These are phyloP conservation scores for Cyanoramphus novaezelandiae DNA, from an alignment of 2,113 vertebrate genomes.

Conservation along the genomic window DNA sequence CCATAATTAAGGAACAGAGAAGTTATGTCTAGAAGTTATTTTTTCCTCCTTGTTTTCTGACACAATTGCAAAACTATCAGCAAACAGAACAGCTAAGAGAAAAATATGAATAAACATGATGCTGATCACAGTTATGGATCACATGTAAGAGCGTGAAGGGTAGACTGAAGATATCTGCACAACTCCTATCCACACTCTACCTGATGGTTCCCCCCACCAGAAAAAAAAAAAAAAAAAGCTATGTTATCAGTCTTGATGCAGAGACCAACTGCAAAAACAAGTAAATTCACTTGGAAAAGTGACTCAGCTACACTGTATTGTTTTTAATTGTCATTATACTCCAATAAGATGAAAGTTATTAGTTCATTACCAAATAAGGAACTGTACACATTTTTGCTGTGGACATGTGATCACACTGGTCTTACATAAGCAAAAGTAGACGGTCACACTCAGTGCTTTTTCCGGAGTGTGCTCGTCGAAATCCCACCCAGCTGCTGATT, in stretches of 20 bases:
- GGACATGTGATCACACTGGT: slow-evolving; percentile 21
- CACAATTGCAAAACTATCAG: not conserved
- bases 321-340: not conserved
- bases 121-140: not conserved
- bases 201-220: not conserved
- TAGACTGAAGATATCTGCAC: not conserved
- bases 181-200: not conserved
- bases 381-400: slow-evolving; percentile 36
- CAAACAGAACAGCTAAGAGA: not conserved
- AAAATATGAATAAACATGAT: not conserved
- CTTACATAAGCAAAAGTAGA: slow-evolving; percentile 53
- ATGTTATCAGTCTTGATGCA: not conserved
- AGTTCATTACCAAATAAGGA: slow-evolving; percentile 46
- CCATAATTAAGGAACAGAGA: not conserved
- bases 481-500: slow-evolving; percentile 59
- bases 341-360: not conserved
- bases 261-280: not conserved
- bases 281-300: not conserved
- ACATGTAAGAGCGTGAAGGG: not conserved
- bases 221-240: not conserved
- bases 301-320: accelerated
- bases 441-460: slow-evolving; percentile 47
- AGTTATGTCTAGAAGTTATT: not conserved
- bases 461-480: not conserved
- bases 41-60: not conserved